Evolutionary conservation across 2,113 vertebrate species (phyloP).

Genomic region (Ctenomys sociabilis): DNA sequence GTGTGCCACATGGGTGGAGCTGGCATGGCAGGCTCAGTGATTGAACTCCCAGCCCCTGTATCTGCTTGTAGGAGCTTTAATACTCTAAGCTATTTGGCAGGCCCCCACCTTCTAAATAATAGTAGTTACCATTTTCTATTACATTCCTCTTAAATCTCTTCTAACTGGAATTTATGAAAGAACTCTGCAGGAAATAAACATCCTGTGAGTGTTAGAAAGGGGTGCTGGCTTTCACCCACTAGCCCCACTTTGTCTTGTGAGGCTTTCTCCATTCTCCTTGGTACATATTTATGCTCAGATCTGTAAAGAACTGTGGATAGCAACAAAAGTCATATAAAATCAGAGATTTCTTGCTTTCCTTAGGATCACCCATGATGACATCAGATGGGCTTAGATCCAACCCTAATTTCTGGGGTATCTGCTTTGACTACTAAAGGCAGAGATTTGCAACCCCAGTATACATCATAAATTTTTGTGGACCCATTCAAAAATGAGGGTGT

Average conservation of each 20-base stretch:
- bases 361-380: background rate
- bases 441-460: background rate
- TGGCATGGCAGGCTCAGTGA: too few species aligned
- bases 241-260: background rate
- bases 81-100: too few species aligned
- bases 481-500: background rate
- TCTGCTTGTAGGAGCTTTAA: too few species aligned
- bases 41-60: too few species aligned
- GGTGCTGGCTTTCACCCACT: background rate
- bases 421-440: background rate
- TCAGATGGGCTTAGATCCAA: background rate
- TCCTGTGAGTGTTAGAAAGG: background rate
- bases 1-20: too few species aligned
- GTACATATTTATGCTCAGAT: background rate
- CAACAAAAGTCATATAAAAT: background rate
- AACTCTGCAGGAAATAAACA: background rate
- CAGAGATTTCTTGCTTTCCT: background rate
- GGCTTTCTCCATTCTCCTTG: background rate
- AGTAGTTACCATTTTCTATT: conserved; percentile 10
- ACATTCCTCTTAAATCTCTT: background rate
- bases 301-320: background rate
- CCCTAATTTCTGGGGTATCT: background rate
- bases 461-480: background rate
- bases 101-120: too few species aligned
- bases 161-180: background rate